Percentiles rank a stretch among this genome's conserved stretches.
Conservation (phyloP, 2,113 vertebrate species). For the Heterotis niloticus region DNA sequence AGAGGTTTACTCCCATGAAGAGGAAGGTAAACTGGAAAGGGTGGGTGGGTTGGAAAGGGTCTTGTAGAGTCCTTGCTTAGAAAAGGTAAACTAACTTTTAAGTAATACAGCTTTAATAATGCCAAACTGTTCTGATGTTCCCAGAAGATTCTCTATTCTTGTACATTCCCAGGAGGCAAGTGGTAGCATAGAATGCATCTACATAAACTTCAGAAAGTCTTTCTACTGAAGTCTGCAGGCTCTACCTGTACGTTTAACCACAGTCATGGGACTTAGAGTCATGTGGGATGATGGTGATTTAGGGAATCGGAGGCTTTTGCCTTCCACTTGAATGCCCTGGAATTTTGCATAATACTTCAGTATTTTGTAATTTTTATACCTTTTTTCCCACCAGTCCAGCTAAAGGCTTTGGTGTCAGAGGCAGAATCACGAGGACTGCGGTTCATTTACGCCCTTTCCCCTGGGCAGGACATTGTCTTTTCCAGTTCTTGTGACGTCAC, state of each 20-base stretch:
- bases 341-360: too few relatives aligned
- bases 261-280: too few relatives aligned
- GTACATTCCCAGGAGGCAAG: neutral
- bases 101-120: too few relatives aligned
- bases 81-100: too few relatives aligned
- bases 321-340: too few relatives aligned
- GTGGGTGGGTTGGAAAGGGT: too few relatives aligned
- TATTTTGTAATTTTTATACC: too few relatives aligned
- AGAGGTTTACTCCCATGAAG: constrained; percentile 77
- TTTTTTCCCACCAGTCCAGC: constrained; percentile 49
- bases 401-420: constrained; percentile 66
- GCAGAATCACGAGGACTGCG: constrained; percentile 60
- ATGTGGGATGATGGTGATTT: too few relatives aligned
- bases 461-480: constrained; percentile 82
- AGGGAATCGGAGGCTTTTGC: too few relatives aligned
- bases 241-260: too few relatives aligned
- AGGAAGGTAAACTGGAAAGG: constrained; percentile 63
- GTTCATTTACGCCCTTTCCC: constrained; percentile 79
- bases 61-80: neutral
- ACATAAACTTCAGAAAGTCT: too few relatives aligned
- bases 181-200: neutral
- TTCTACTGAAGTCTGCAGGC: too few relatives aligned
- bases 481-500: constrained; percentile 73
- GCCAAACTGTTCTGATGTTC: neutral
- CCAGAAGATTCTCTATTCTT: neutral